Conservation (phyloP, 2,797 vertebrate species). For the Peromyscus aztecus region DNA sequence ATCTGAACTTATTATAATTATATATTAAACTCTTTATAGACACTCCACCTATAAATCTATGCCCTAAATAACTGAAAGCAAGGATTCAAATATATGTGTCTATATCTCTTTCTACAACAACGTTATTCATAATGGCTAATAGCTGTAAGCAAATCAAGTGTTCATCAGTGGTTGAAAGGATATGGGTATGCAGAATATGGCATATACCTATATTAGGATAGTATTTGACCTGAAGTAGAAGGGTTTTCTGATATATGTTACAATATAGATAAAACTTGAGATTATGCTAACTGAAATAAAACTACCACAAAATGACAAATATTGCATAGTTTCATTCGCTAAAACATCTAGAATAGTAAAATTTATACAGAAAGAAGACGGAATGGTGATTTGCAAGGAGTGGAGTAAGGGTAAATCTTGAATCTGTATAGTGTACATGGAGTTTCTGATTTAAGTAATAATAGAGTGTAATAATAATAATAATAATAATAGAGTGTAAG, state of each 20-base stretch:
- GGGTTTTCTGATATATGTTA: not conserved
- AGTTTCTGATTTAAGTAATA: constrained; percentile 5
- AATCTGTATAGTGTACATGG: not conserved
- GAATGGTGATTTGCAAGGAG: not conserved
- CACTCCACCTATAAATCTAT: not conserved
- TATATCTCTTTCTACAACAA: not conserved
- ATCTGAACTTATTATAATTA: not conserved
- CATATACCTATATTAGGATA: not conserved
- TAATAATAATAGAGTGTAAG: no score
- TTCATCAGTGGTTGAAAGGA: not conserved
- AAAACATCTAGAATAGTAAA: not conserved
- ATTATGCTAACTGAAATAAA: not conserved
- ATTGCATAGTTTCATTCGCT: not conserved
- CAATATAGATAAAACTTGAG: not conserved
- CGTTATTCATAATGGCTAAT: not conserved
- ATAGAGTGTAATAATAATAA: no score
- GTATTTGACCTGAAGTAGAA: not conserved
- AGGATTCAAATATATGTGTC: not conserved
- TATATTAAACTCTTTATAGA: not conserved
- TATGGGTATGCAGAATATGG: not conserved
- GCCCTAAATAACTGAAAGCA: not conserved
- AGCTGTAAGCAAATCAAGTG: not conserved
- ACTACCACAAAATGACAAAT: not conserved
- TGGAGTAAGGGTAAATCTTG: not conserved
- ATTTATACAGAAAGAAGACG: not conserved